Evolutionary conservation across 2,888 invertebrate genomes (phyloP).

Genomic region (Orchesella flavescens): DNA sequence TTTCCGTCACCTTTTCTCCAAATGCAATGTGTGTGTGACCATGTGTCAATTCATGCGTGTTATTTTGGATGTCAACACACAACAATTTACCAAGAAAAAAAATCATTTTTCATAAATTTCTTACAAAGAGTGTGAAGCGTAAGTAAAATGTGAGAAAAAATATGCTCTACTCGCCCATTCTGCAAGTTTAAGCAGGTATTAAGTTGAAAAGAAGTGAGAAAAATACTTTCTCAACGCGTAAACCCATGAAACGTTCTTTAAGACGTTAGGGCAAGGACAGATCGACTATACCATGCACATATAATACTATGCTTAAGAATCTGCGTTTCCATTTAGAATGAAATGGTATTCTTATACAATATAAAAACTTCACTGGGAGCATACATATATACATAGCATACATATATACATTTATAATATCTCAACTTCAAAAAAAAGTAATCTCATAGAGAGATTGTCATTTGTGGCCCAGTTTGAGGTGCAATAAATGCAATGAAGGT

Average conservation of each 20-base stretch:
- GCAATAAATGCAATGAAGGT: slow-evolving; percentile 21
- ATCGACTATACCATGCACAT: too few relatives aligned
- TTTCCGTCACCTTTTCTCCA: not conserved
- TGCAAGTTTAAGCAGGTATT: not conserved
- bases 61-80: slow-evolving; percentile 43
- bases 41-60: slow-evolving; percentile 35
- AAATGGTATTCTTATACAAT: not conserved
- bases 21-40: not conserved
- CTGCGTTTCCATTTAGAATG: too few relatives aligned
- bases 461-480: slow-evolving; percentile 20
- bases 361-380: too few relatives aligned
- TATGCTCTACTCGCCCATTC: not conserved
- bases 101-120: slow-evolving; percentile 28
- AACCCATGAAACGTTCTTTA: too few relatives aligned
- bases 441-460: not conserved
- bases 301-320: too few relatives aligned
- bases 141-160: not conserved
- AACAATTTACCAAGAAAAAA: slow-evolving; percentile 31
- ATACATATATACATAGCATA: too few relatives aligned
- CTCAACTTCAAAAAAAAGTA: too few relatives aligned
- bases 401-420: too few relatives aligned
- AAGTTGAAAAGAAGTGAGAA: too few relatives aligned
- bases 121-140: slow-evolving; percentile 3
- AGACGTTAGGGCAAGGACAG: too few relatives aligned
- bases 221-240: too few relatives aligned